Conservation (phyloP, 35 echinoderm and acorn worm genomes). For the Ptychodera flava region DNA sequence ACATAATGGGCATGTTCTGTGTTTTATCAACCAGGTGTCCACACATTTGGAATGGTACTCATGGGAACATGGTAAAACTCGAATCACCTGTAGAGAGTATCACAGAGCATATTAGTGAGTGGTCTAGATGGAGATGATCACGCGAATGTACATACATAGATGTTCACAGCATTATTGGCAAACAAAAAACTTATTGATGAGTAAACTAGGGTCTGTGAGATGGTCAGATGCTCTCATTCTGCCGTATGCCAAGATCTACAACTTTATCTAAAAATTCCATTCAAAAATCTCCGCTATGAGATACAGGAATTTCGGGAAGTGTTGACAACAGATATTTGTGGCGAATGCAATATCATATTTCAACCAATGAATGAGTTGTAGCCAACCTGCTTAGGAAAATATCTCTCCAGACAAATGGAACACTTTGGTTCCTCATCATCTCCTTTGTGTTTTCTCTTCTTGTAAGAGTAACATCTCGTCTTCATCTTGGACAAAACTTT, state of each 20-base stretch:
- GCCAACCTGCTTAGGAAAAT: constrained; percentile 76
- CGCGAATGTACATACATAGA: not conserved
- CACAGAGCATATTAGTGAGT: not conserved
- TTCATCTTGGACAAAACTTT: constrained; percentile 77
- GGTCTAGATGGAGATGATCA: not conserved
- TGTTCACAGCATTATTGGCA: not conserved
- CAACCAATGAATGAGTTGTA: too few relatives aligned
- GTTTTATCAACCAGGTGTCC: constrained; percentile 76
- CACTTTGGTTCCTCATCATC: constrained; percentile 56
- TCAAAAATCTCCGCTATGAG: too few relatives aligned
- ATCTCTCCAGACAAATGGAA: constrained; percentile 89
- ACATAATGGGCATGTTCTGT: constrained; percentile 86
- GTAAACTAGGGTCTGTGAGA: not conserved
- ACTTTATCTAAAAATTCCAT: too few relatives aligned
- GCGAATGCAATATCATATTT: too few relatives aligned
- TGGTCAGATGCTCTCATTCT: too few relatives aligned
- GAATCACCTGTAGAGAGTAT: constrained; percentile 55
- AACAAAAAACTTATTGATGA: not conserved
- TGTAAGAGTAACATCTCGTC: constrained; percentile 56
- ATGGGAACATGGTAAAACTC: constrained; percentile 88
- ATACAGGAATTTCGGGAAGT: too few relatives aligned
- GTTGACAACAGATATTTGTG: too few relatives aligned
- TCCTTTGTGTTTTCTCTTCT: constrained; percentile 44
- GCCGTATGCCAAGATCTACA: too few relatives aligned
- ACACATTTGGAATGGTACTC: constrained; percentile 92